Conservation (phyloP, 2,888 invertebrate species). For the Cataglyphis rosenhaueri region DNA sequence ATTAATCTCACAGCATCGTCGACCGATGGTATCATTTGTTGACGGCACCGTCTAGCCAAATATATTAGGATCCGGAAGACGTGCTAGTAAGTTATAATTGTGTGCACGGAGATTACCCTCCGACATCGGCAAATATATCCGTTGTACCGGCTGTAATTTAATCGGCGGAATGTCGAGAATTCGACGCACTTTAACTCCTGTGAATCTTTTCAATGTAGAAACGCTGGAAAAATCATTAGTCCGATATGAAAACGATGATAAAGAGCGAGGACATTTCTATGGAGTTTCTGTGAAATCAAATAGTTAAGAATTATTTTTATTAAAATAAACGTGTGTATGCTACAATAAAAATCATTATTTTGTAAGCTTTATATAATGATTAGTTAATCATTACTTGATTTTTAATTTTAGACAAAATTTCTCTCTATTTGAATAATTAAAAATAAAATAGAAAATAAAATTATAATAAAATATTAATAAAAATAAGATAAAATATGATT, state of each 20-base stretch:
- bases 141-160: constrained; percentile 45
- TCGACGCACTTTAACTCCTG: constrained; percentile 22
- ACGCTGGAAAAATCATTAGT: constrained; percentile 17
- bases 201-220: background rate
- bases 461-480: background rate
- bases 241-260: background rate
- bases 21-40: constrained; percentile 47
- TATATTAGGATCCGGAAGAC: constrained; percentile 47
- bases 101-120: constrained; percentile 43
- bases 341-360: background rate
- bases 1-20: constrained; percentile 43
- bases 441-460: background rate
- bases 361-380: background rate
- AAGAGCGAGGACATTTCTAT: background rate
- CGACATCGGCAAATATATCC: constrained; percentile 47
- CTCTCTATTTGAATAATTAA: background rate
- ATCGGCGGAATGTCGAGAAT: constrained; percentile 47
- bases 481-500: background rate
- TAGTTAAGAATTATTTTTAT: constrained; percentile 2
- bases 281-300: background rate
- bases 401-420: background rate
- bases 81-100: constrained; percentile 50
- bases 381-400: background rate
- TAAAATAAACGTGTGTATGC: background rate
- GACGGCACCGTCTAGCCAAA: constrained; percentile 50